Evolutionary conservation across 2,113 vertebrate genomes (phyloP).

Genomic region (Micronisus gabar): DNA sequence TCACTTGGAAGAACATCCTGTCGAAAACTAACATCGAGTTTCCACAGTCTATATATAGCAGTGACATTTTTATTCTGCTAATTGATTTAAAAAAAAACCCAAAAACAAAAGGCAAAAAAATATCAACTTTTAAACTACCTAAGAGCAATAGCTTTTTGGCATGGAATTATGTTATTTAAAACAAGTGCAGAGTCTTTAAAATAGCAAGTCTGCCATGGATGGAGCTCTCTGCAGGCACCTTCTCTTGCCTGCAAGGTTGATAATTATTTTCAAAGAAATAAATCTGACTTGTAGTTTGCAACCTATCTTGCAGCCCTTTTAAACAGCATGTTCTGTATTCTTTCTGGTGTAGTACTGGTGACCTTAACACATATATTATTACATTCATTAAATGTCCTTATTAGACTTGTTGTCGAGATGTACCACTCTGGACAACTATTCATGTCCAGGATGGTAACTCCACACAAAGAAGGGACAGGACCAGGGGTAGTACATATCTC

Average conservation of each 20-base stretch:
- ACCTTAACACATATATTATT: not conserved
- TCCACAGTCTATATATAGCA: conserved; percentile 21
- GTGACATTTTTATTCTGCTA: conserved; percentile 50
- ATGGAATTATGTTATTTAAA: not conserved
- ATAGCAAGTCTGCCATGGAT: not conserved
- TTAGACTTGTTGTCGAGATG: not conserved
- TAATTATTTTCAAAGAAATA: conserved; percentile 25
- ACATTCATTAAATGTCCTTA: not conserved
- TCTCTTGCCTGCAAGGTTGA: conserved; percentile 11
- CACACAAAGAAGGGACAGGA: not conserved
- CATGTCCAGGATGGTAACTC: not conserved
- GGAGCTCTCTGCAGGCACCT: not conserved
- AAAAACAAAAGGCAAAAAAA: not conserved
- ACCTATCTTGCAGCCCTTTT: not conserved
- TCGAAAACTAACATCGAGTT: not conserved
- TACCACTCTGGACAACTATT: not conserved
- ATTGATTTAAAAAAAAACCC: not conserved
- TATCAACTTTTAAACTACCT: conserved; percentile 11
- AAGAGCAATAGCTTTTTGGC: not conserved
- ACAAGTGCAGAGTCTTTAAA: not conserved
- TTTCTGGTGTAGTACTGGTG: not conserved
- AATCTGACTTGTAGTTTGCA: not conserved
- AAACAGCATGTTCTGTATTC: not conserved
- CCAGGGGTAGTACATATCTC: not conserved
- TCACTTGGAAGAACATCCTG: not conserved